phyloP scores from a whole-genome alignment of 1,140 invertebrate genomes.

The Nomia melanderi region DNA sequence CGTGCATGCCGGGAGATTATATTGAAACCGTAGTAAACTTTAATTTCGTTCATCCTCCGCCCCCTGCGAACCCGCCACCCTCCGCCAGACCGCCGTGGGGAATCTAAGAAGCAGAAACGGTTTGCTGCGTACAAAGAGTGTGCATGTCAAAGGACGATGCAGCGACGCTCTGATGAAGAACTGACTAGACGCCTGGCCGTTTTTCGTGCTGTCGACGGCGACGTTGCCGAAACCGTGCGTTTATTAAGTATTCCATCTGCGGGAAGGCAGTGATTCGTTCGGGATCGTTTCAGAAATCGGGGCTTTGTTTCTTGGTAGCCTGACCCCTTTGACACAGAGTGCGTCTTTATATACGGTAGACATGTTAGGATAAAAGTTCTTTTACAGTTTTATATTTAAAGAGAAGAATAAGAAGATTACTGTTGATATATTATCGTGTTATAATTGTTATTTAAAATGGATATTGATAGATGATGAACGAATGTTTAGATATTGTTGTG shows the following conservation, averaged over 20 bases:
- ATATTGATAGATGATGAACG: no score
- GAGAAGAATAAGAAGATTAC: no score
- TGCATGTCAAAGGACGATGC: slow-evolving; percentile 25
- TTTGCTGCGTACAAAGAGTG: slow-evolving; percentile 30
- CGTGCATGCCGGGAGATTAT: slow-evolving; percentile 27
- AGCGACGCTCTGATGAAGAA: slow-evolving; percentile 28
- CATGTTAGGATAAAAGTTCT: no score
- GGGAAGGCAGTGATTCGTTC: no score
- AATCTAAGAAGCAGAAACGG: slow-evolving; percentile 42
- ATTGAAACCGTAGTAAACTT: slow-evolving; percentile 59
- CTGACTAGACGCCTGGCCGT: background rate
- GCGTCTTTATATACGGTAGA: no score
- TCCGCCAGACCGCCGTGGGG: background rate
- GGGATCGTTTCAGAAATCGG: background rate
- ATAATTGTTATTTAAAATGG: no score
- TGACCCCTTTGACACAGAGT: no score
- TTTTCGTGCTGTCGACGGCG: background rate
- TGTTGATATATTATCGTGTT: no score
- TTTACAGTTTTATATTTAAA: no score
- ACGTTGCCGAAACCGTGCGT: slow-evolving; percentile 6
- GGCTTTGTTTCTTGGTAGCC: background rate
- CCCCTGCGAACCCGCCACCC: background rate
- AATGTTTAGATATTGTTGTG: no score
- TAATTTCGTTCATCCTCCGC: slow-evolving; percentile 49
- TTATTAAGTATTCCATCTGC: slow-evolving; percentile 30